Conservation (phyloP, 37 sponge, comb jelly and placozoan genomes). For the Ephydatia muelleri region DNA sequence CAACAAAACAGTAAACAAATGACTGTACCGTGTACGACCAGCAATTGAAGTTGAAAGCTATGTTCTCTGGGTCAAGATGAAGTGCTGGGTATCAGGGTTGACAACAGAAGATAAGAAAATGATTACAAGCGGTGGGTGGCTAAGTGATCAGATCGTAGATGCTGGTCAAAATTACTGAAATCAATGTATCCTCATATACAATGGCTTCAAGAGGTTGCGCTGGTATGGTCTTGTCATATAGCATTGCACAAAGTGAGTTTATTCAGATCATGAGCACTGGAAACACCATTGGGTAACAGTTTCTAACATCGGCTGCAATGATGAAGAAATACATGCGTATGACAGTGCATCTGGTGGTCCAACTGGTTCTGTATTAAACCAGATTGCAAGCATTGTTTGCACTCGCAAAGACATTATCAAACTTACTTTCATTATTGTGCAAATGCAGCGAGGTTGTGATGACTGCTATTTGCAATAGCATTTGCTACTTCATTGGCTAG, state of each 20-base stretch:
- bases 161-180: constrained; percentile 9
- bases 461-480: constrained; percentile 50
- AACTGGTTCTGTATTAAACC: constrained; percentile 5
- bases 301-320: constrained; percentile 16
- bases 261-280: constrained; percentile 28
- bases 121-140: constrained; percentile 18
- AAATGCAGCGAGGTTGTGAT: constrained; percentile 46
- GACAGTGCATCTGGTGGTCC: constrained; percentile 13
- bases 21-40: background rate
- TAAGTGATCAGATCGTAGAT: constrained; percentile 6
- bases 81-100: constrained; percentile 22
- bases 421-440: constrained; percentile 13
- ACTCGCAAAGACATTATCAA: constrained; percentile 16
- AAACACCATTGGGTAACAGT: constrained; percentile 36
- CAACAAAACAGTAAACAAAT: background rate
- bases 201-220: constrained; percentile 7
- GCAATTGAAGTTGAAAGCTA: constrained; percentile 1
- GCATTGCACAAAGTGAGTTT: constrained; percentile 19
- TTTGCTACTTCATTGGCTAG: constrained; percentile 31
- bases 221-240: constrained; percentile 10
- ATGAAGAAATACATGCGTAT: constrained; percentile 22
- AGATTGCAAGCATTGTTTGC: constrained; percentile 36
- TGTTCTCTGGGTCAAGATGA: background rate
- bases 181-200: background rate
- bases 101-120: constrained; percentile 12